Percentiles rank a stretch among this genome's conserved stretches.
These are phyloP conservation scores for Drosophila repletoides DNA, from an alignment of 1,140 invertebrate genomes.

Conservation along the genomic window DNA sequence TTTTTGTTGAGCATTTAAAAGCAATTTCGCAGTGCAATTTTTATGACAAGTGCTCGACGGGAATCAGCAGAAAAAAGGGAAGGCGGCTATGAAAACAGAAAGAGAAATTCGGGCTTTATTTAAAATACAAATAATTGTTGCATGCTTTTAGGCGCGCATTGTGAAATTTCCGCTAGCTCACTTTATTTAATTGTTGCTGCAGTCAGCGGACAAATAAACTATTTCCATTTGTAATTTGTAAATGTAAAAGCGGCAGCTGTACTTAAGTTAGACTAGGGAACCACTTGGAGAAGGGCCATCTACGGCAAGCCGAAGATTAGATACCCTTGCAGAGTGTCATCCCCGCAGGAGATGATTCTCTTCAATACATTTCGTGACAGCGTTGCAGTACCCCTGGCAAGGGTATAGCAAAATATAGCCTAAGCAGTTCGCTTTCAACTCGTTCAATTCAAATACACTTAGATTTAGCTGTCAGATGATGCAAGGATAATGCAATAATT, in stretches of 20 bases:
- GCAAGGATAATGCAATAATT: conserved; percentile 10
- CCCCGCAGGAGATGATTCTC: conserved; percentile 12
- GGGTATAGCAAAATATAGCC: conserved; percentile 12
- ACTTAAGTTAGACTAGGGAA: too few species aligned
- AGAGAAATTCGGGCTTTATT: conserved; percentile 37
- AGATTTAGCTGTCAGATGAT: conserved; percentile 3
- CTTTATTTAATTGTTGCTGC: conserved; percentile 32
- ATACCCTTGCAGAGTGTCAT: too few species aligned
- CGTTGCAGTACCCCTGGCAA: too few species aligned
- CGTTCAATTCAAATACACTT: conserved; percentile 9
- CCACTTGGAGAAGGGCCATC: too few species aligned
- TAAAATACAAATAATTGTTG: conserved; percentile 64
- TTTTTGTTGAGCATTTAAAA: not conserved
- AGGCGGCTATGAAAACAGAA: not conserved
- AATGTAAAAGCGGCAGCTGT: too few species aligned
- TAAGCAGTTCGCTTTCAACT: conserved; percentile 8
- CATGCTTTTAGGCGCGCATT: conserved; percentile 51
- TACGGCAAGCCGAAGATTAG: too few species aligned
- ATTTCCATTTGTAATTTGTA: conserved; percentile 55
- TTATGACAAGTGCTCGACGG: not conserved
- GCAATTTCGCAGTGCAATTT: not conserved
- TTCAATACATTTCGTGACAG: conserved; percentile 2
- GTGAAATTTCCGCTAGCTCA: conserved; percentile 35
- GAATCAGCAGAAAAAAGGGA: not conserved
- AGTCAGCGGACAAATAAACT: conserved; percentile 18